These are phyloP conservation scores for Folsomia candida DNA, from an alignment of 2,888 invertebrate genomes.

Conservation along the genomic window DNA sequence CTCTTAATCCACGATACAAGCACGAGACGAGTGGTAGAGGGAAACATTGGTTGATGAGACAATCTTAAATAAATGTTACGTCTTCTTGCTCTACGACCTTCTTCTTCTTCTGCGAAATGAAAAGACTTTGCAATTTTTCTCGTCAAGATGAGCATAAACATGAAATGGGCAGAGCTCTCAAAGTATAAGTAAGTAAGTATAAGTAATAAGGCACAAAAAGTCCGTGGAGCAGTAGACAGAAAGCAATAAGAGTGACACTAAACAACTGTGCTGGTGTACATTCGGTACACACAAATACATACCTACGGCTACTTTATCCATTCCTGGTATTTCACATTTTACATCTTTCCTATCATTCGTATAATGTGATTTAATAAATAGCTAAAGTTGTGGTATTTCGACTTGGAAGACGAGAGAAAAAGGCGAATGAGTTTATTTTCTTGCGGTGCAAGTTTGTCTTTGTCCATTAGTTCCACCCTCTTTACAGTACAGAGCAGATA, in stretches of 20 bases:
- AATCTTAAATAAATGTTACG: not conserved
- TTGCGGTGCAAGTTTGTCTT: not conserved
- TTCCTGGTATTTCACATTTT: not conserved
- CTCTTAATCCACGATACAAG: no score
- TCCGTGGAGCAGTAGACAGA: not conserved
- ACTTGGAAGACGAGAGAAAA: no score
- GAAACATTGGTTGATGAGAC: not conserved
- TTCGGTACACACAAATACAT: no score
- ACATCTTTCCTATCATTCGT: not conserved
- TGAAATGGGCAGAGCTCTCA: constrained; percentile 5
- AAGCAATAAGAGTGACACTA: constrained; percentile 10
- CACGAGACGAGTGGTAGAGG: no score
- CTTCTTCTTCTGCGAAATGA: not conserved
- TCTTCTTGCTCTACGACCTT: not conserved
- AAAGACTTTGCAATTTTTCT: constrained; percentile 2
- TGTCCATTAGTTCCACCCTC: not conserved
- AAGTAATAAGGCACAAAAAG: constrained; percentile 5
- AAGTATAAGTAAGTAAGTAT: not conserved
- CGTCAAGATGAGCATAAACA: not conserved
- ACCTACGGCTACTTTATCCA: not conserved
- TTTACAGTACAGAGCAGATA: not conserved
- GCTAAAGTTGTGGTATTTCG: not conserved
- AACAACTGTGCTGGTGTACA: not conserved
- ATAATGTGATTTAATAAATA: not conserved
- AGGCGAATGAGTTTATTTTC: not conserved